Conservation (phyloP, 2,113 vertebrate genomes). For the Agapornis roseicollis region DNA sequence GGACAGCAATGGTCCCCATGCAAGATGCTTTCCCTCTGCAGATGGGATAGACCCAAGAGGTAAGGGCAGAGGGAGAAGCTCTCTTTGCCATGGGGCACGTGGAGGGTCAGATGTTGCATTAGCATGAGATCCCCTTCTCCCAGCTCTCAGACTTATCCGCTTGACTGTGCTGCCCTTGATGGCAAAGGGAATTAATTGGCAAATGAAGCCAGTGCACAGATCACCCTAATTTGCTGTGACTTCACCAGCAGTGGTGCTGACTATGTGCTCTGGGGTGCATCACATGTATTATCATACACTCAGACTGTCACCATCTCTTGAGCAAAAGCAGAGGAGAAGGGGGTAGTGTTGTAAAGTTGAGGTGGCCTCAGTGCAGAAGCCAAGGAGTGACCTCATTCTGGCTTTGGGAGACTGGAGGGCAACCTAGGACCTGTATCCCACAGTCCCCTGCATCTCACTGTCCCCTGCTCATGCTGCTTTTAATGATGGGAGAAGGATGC, state of each 20-base stretch:
- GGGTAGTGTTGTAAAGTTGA: neutral
- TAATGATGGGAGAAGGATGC: accelerated
- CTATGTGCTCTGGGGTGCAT: neutral
- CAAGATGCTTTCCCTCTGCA: neutral
- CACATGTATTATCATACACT: accelerated
- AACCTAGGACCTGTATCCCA: accelerated
- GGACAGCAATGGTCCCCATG: accelerated
- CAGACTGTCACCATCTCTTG: neutral
- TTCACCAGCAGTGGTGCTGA: neutral
- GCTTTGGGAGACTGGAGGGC: accelerated
- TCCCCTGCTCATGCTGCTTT: accelerated
- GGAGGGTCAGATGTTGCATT: neutral
- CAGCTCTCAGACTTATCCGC: neutral
- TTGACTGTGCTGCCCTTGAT: neutral
- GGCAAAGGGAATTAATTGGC: neutral
- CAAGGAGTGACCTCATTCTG: neutral
- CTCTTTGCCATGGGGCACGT: neutral
- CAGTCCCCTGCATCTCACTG: accelerated
- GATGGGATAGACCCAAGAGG: neutral
- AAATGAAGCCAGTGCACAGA: neutral
- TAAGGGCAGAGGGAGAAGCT: neutral
- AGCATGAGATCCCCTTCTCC: neutral
- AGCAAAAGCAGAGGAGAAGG: neutral
- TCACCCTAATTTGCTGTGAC: neutral
- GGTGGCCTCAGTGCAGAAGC: neutral